phyloP scores from a whole-genome alignment of 2,888 invertebrate genomes.

The Hirtodrosophila duncani region DNA sequence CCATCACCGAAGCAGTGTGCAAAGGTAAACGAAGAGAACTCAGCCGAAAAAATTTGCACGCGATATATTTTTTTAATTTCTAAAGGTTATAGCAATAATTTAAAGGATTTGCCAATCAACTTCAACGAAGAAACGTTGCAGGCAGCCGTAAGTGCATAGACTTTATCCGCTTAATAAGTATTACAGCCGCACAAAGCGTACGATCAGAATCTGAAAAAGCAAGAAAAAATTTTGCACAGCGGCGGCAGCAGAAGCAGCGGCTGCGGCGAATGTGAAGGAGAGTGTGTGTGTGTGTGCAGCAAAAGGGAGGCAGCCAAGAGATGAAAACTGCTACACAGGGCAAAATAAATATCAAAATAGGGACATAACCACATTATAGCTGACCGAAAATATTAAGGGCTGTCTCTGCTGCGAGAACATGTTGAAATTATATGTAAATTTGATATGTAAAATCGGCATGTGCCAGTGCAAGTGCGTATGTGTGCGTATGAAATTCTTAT shows the following conservation, averaged over 20 bases:
- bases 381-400: too few species aligned
- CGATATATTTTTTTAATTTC: constrained; percentile 70
- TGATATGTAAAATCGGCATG: constrained; percentile 64
- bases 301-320: constrained; percentile 55
- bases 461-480: constrained; percentile 31
- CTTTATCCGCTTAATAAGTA: constrained; percentile 27
- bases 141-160: constrained; percentile 60
- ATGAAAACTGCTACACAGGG: constrained; percentile 35
- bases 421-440: constrained; percentile 45
- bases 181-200: constrained; percentile 29
- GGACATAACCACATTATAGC: too few species aligned
- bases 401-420: too few species aligned
- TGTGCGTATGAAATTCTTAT: constrained; percentile 60
- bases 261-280: constrained; percentile 51
- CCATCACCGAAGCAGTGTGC: constrained; percentile 43
- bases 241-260: constrained; percentile 30
- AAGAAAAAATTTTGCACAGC: constrained; percentile 67
- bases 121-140: constrained; percentile 43
- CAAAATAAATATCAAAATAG: constrained; percentile 9
- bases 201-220: constrained; percentile 51
- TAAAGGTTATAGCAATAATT: constrained; percentile 50
- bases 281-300: constrained; percentile 16
- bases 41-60: constrained; percentile 70
- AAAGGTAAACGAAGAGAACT: constrained; percentile 67
- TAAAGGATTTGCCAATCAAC: constrained; percentile 28